A percentile compares a stretch with the other conserved stretches of the same genome.
Evolutionary conservation across 2,888 invertebrate genomes (phyloP).

Genomic region (Oxyscelio sp.): DNA sequence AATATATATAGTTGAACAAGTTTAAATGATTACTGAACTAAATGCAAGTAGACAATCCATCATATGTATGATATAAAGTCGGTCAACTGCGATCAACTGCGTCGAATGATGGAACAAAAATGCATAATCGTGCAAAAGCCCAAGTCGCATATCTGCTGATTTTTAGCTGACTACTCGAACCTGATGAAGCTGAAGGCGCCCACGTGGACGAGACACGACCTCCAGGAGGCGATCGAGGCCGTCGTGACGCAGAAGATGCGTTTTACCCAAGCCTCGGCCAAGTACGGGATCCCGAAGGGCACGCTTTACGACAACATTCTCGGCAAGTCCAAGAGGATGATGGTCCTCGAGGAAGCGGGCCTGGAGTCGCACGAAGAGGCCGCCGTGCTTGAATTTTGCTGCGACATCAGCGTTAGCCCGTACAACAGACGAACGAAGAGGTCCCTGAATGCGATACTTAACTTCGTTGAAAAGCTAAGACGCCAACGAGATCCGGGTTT

Average conservation of each 20-base stretch:
- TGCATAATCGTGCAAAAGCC: constrained; percentile 71
- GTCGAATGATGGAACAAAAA: constrained; percentile 59
- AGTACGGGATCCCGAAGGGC: constrained; percentile 93
- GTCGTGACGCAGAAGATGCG: constrained; percentile 93
- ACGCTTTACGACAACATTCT: constrained; percentile 94
- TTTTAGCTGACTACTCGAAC: constrained; percentile 90
- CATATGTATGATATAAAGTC: constrained; percentile 18
- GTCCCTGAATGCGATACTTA: constrained; percentile 90
- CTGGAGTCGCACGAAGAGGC: constrained; percentile 91
- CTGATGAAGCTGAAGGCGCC: constrained; percentile 93
- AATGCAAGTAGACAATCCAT: constrained; percentile 48
- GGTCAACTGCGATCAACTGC: constrained; percentile 47
- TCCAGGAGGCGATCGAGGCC: constrained; percentile 93
- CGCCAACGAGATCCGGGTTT: constrained; percentile 91
- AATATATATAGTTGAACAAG: constrained; percentile 59
- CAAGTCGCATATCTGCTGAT: constrained; percentile 83
- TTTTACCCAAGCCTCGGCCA: constrained; percentile 93
- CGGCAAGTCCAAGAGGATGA: constrained; percentile 93
- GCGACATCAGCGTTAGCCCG: constrained; percentile 92
- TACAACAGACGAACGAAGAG: constrained; percentile 93
- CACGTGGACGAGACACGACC: constrained; percentile 93
- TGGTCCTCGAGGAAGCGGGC: constrained; percentile 92
- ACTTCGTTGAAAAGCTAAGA: constrained; percentile 91
- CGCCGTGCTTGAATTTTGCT: constrained; percentile 92
- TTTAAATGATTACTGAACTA: constrained; percentile 29